These are phyloP conservation scores for human (Homo sapiens) DNA, from an alignment of 2,113 vertebrate species.

Conservation along the genomic window DNA sequence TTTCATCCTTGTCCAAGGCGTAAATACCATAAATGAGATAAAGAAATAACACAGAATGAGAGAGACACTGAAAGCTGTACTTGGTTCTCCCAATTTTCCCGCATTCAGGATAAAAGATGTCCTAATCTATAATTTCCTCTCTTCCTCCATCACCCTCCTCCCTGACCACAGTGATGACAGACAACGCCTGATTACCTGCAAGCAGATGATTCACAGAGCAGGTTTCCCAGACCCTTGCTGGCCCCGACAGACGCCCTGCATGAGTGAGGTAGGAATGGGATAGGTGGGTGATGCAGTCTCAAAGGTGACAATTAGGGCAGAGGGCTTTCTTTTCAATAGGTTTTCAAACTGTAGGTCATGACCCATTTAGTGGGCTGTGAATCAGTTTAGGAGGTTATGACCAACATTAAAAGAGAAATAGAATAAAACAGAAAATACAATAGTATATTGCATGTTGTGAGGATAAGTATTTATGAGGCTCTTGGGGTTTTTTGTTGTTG, in stretches of 20 bases:
- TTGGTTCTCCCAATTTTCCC: background rate
- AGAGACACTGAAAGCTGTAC: background rate
- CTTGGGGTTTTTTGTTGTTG: too few relatives aligned
- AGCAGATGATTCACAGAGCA: background rate
- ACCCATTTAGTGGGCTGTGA: background rate
- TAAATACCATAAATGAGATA: background rate
- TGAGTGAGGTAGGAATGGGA: background rate
- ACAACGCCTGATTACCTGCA: too few relatives aligned
- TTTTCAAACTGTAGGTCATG: background rate
- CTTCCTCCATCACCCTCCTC: background rate
- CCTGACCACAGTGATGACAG: background rate
- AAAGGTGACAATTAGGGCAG: background rate
- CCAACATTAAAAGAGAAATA: background rate
- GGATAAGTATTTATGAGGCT: background rate
- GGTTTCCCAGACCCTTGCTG: background rate
- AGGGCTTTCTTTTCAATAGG: background rate
- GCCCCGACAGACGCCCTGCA: background rate
- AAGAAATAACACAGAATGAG: background rate
- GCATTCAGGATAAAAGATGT: background rate
- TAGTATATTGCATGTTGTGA: rapidly evolving
- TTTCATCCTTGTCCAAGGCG: background rate
- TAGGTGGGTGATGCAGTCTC: too few relatives aligned
- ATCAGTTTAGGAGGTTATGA: background rate
- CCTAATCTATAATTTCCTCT: background rate
- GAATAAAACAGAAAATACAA: background rate